phyloP scores from a whole-genome alignment of 2,797 vertebrate species.

The Peromyscus aztecus region DNA sequence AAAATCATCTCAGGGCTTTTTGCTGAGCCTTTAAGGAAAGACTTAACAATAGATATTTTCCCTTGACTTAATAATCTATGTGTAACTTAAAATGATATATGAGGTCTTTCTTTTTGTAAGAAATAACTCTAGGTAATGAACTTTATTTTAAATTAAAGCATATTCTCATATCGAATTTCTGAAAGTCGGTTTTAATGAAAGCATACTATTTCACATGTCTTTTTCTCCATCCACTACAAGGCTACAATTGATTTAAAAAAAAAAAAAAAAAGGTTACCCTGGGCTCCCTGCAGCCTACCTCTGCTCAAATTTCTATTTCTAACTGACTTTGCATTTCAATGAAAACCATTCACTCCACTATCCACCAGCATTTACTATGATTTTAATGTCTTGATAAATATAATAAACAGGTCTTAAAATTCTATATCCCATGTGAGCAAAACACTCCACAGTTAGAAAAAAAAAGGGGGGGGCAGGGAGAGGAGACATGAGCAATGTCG shows the following conservation, averaged over 20 bases:
- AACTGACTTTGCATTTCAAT: constrained; percentile 67
- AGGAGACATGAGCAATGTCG: neutral
- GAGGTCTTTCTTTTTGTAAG: constrained; percentile 46
- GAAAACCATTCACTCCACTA: constrained; percentile 61
- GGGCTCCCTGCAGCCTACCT: neutral
- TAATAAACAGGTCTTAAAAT: constrained; percentile 72
- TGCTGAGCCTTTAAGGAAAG: constrained; percentile 26
- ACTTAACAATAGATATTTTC: constrained; percentile 42
- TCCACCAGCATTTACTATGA: constrained; percentile 38
- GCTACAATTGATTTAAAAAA: neutral
- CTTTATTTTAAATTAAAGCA: constrained; percentile 68
- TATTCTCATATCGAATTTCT: constrained; percentile 50
- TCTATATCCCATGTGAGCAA: constrained; percentile 54
- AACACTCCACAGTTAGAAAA: constrained; percentile 23
- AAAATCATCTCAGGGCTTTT: neutral
- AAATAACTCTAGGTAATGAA: constrained; percentile 41
- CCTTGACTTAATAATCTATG: constrained; percentile 36
- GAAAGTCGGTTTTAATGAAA: constrained; percentile 61
- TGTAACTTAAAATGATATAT: constrained; percentile 55
- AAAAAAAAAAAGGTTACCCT: neutral
- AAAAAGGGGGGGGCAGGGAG: neutral
- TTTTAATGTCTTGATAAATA: constrained; percentile 70
- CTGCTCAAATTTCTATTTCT: constrained; percentile 75
- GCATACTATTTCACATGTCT: neutral
- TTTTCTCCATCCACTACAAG: constrained; percentile 12